A percentile compares a stretch with the other conserved stretches of the same genome.
Conservation (phyloP, 2,113 vertebrate genomes). For the Ginglymostoma cirratum region DNA sequence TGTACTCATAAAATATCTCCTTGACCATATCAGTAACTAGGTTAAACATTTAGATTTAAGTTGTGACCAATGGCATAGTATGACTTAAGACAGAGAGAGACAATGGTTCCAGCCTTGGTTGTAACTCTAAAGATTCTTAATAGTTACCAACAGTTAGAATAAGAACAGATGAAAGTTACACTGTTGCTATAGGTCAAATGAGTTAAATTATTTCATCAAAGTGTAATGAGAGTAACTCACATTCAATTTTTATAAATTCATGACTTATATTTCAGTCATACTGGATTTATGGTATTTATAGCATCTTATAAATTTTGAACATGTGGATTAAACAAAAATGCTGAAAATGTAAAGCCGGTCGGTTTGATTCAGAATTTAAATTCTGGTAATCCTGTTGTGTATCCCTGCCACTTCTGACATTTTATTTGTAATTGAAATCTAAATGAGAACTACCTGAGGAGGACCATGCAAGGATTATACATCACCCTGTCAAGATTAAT, state of each 20-base stretch:
- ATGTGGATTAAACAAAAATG: no score
- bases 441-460: not conserved
- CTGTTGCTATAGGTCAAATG: not conserved
- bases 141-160: not conserved
- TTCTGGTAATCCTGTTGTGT: not conserved
- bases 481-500: not conserved
- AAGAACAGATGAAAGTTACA: not conserved
- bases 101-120: no score
- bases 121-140: not conserved
- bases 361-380: not conserved
- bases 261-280: not conserved
- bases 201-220: not conserved
- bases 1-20: no score
- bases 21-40: no score
- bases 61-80: no score
- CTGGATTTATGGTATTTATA: not conserved
- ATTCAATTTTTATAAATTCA: not conserved
- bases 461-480: no score
- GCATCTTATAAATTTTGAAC: not conserved
- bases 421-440: not conserved
- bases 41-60: no score
- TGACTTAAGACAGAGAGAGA: no score
- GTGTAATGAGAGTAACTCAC: not conserved
- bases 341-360: not conserved
- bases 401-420: not conserved